A percentile compares a stretch with the other conserved stretches of the same genome.
phyloP scores from a whole-genome alignment of 2,888 invertebrate genomes.

The Pandemis corylana region DNA sequence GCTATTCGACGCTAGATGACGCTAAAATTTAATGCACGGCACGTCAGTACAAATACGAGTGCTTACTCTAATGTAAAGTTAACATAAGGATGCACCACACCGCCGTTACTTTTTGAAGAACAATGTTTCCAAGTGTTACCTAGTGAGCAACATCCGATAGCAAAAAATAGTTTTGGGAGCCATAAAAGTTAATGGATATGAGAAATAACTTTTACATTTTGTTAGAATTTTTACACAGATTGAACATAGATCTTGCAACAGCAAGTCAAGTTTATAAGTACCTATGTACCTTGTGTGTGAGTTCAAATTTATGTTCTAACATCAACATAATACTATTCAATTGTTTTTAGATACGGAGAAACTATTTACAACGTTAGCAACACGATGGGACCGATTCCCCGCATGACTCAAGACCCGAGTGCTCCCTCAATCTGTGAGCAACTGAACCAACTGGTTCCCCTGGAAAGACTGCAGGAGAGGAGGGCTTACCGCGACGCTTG shows the following conservation, averaged over 20 bases:
- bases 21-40: neutral
- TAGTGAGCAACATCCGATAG: too few relatives aligned
- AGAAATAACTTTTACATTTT: too few relatives aligned
- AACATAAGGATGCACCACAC: neutral
- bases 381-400: slow-evolving; percentile 90
- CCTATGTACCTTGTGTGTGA: too few relatives aligned
- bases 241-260: too few relatives aligned
- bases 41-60: neutral
- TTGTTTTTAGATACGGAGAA: slow-evolving; percentile 78
- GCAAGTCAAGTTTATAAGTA: too few relatives aligned
- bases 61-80: too few relatives aligned
- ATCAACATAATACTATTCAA: neutral
- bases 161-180: too few relatives aligned
- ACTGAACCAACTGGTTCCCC: slow-evolving; percentile 89
- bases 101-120: too few relatives aligned
- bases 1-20: neutral
- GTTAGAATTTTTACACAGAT: too few relatives aligned
- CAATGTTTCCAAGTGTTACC: too few relatives aligned
- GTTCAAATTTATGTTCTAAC: neutral
- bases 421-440: slow-evolving; percentile 89
- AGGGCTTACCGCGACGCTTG: slow-evolving; percentile 94
- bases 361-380: slow-evolving; percentile 87
- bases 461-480: slow-evolving; percentile 89
- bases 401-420: slow-evolving; percentile 86
- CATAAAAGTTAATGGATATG: too few relatives aligned